A percentile compares a stretch with the other conserved stretches of the same genome.
Evolutionary conservation across 2,113 vertebrate genomes (phyloP).

Genomic region (Nymphicus hollandicus): DNA sequence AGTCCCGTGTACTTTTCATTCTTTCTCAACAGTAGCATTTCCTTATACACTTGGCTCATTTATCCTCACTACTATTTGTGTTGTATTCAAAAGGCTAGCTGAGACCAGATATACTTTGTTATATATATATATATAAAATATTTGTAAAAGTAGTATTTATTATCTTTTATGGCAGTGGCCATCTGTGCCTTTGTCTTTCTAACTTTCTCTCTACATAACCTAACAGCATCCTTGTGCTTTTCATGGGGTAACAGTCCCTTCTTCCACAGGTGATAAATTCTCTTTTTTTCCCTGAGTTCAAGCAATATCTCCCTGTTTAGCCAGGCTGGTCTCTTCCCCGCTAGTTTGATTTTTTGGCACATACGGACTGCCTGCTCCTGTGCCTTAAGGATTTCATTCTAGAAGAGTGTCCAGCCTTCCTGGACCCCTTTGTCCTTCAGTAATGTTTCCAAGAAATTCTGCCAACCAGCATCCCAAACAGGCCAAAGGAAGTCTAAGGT

Average conservation of each 20-base stretch:
- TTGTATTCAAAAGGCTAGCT: neutral
- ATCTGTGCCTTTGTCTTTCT: neutral
- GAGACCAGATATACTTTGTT: neutral
- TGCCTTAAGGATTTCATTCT: neutral
- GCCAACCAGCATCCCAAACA: neutral
- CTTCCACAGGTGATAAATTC: neutral
- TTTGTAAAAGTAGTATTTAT: neutral
- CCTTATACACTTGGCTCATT: neutral
- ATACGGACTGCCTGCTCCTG: neutral
- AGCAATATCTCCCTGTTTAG: neutral
- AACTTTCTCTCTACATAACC: neutral
- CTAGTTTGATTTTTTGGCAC: neutral
- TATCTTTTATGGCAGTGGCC: neutral
- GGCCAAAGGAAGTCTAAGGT: neutral
- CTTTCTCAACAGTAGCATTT: neutral
- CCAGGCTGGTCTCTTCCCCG: neutral
- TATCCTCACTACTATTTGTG: neutral
- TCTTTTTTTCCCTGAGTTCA: neutral
- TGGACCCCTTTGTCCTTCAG: neutral
- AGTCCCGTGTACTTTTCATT: neutral
- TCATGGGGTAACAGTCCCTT: neutral
- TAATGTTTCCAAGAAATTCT: neutral
- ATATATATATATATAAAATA: neutral
- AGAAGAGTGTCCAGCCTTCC: neutral
- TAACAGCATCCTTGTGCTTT: neutral